Base-by-base conservation (phyloP, 2,888 invertebrate genomes). In the Atherix ibis region DNA sequence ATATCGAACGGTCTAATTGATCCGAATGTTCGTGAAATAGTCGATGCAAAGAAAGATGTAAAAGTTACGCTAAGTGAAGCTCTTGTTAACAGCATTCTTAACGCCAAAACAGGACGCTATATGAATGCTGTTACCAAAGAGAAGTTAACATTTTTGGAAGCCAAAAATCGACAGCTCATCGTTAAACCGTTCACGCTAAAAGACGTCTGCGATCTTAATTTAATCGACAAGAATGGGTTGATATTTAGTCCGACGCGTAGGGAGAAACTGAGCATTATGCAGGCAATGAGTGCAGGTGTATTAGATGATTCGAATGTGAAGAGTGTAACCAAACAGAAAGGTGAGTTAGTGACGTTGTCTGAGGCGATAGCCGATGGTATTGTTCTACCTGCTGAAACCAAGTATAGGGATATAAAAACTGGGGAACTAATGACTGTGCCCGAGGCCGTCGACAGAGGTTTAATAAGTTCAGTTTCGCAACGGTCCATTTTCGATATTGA, bases 401-500 rank as follows among this genome's bases (percentile, higher is more conserved):
- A 71, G 46, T 89, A 84, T 60, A 68, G 72, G 31, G 81, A 91
- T 59, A 71, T 71, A 38, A 65, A 73, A 44, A 79, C 78, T 1
- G 73, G 72, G 29, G 79, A 83, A 59, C 64, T 75, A 12, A 68
- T 84, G 40, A 69, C 76, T 15, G 73, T 94, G 40, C 71, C 75
- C 13, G 89, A 92, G 54, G 95, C 95, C 1, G 85, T 89, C 12
- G 78, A 83, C 51, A 75, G 81, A 39, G 94, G 94, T 43, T 70
- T 88, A 29, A 80, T 95, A 37, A 81, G 81, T 17, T 87, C 88
- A 2, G 80, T 91, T 14, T 73, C 80, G 4, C 80, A 84, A 53
- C 80, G 80, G 56, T 84, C 85, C 2, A 81, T 92, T 46, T 92
- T 92, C 53, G 83, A 89, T 56, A 85, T 94, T 40, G 88, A 89